Percentiles rank a stretch among this genome's conserved stretches.
Conservation (phyloP, 2,113 vertebrate species). For the Propithecus coquereli region DNA sequence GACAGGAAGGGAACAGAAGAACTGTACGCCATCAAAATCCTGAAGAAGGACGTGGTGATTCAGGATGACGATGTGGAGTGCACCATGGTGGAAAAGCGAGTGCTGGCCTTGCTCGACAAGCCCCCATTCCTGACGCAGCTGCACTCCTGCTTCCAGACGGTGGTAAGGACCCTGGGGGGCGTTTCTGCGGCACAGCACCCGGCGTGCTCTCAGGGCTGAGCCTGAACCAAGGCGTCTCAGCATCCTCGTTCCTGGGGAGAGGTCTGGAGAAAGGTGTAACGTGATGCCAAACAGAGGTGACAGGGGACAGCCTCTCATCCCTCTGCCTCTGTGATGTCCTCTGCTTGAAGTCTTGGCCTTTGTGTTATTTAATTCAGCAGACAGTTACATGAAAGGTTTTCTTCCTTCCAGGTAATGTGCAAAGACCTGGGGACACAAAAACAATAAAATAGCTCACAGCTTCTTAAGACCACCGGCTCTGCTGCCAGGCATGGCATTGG, state of each 20-base stretch:
- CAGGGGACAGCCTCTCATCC: background rate
- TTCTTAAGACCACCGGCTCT: background rate
- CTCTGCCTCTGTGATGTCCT: background rate
- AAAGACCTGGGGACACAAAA: background rate
- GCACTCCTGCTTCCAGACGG: slow-evolving; percentile 98
- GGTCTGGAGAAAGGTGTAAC: background rate
- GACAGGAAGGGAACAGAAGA: slow-evolving; percentile 96
- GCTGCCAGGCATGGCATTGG: background rate
- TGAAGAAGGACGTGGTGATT: slow-evolving; percentile 99
- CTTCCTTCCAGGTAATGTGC: background rate
- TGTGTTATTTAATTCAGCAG: background rate
- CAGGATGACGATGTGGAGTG: slow-evolving; percentile 99
- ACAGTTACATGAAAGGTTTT: background rate
- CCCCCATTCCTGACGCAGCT: slow-evolving; percentile 96
- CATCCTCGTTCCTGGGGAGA: background rate
- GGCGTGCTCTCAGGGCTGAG: fast-evolving
- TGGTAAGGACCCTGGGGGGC: slow-evolving; percentile 82
- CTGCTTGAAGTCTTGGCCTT: background rate
- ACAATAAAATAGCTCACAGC: background rate
- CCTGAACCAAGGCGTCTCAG: fast-evolving
- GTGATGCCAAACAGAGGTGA: background rate
- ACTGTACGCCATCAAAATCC: slow-evolving; percentile 96
- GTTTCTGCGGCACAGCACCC: fast-evolving
- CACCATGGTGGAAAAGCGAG: slow-evolving; percentile 98
- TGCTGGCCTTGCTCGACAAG: slow-evolving; percentile 93